These are phyloP conservation scores for Chromis chromis DNA, from an alignment of 2,797 vertebrate genomes.

Conservation along the genomic window DNA sequence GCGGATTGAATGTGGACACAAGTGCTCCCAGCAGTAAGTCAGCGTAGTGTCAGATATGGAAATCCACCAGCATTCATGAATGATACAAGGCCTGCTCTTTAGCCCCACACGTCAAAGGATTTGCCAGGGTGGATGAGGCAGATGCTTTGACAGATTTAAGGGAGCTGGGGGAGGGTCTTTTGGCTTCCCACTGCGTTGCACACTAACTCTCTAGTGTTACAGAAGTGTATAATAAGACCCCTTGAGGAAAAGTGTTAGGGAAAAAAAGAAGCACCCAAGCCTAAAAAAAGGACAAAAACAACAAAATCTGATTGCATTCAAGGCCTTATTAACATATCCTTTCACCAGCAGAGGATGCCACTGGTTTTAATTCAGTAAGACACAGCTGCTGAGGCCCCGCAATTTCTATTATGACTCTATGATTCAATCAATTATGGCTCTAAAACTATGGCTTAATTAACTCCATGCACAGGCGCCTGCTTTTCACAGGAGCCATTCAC, in stretches of 20 bases:
- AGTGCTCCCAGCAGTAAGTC: conserved; percentile 76
- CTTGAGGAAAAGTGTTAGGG: conserved; percentile 82
- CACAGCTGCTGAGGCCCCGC: conserved; percentile 79
- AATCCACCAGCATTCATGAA: conserved; percentile 84
- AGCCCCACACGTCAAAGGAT: conserved; percentile 83
- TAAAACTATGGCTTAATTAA: conserved; percentile 84
- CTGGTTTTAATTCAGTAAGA: conserved; percentile 79
- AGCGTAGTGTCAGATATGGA: conserved; percentile 83
- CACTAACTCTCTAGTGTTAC: conserved; percentile 82
- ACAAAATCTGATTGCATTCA: conserved; percentile 82
- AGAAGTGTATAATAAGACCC: conserved; percentile 88
- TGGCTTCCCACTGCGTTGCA: conserved; percentile 76
- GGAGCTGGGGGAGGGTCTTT: conserved; percentile 76
- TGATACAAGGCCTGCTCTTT: conserved; percentile 82
- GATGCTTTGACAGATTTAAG: conserved; percentile 87
- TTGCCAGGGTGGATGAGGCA: conserved; percentile 82
- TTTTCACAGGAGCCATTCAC: conserved; percentile 73
- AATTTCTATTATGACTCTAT: conserved; percentile 82
- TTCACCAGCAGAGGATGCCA: conserved; percentile 81
- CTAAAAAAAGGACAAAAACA: conserved; percentile 82
- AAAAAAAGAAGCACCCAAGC: conserved; percentile 68
- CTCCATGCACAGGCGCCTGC: conserved; percentile 75
- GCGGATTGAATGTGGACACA: conserved; percentile 74
- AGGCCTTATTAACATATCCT: conserved; percentile 82
- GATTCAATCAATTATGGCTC: conserved; percentile 84